These are phyloP conservation scores for Tapirus terrestris DNA, from an alignment of 2,113 vertebrate species.

Conservation along the genomic window DNA sequence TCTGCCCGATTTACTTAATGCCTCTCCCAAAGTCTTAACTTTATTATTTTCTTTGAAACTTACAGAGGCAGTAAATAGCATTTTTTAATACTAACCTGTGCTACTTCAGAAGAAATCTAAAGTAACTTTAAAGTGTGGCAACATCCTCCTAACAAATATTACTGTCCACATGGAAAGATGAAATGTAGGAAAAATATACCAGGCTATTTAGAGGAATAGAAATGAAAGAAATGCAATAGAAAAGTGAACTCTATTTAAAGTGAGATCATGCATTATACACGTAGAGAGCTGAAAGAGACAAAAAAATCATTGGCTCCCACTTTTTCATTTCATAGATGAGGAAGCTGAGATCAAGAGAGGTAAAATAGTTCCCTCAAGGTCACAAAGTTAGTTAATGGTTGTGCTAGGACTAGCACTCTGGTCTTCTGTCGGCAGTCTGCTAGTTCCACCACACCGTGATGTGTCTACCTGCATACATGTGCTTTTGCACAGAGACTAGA, in stretches of 20 bases:
- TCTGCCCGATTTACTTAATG: constrained; percentile 12
- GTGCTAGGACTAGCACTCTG: not conserved
- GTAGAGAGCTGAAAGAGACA: not conserved
- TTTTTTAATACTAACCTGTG: constrained; percentile 13
- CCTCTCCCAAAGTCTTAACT: not conserved
- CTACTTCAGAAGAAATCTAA: not conserved
- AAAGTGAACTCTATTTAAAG: not conserved
- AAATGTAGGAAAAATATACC: not conserved
- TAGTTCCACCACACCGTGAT: not conserved
- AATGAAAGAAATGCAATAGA: not conserved
- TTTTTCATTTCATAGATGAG: not conserved
- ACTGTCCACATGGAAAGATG: not conserved
- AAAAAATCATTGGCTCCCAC: not conserved
- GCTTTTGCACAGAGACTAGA: not conserved
- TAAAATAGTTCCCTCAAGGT: not conserved
- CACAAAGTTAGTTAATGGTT: not conserved
- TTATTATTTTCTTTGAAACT: not conserved
- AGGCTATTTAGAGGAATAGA: constrained; percentile 18
- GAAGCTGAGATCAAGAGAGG: not conserved
- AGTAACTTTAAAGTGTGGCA: constrained; percentile 10
- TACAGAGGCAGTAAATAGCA: not conserved
- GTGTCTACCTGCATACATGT: not conserved
- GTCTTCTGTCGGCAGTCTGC: not conserved
- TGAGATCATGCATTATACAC: not conserved
- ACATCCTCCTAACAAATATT: not conserved